A percentile compares a stretch with the other conserved stretches of the same genome.
Evolutionary conservation across 1,140 invertebrate species (phyloP).

Genomic region (Lordiphosa mommai): DNA sequence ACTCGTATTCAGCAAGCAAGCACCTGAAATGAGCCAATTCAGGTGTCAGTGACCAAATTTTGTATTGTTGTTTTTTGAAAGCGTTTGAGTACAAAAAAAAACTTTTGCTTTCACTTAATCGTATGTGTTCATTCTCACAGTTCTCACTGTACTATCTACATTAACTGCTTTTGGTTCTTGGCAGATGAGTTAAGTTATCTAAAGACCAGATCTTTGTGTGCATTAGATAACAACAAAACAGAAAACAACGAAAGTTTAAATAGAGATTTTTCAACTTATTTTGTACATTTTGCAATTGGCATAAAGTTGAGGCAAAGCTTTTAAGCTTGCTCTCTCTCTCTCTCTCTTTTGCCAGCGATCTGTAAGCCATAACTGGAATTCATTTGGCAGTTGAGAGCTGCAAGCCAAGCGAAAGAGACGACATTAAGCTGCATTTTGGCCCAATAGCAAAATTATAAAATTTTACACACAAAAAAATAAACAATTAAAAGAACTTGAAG

Average conservation of each 20-base stretch:
- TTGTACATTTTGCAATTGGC: slow-evolving; percentile 44
- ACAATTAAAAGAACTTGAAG: slow-evolving; percentile 13
- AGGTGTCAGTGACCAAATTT: no score
- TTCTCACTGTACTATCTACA: neutral
- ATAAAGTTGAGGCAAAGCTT: slow-evolving; percentile 43
- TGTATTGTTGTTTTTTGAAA: no score
- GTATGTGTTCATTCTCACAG: neutral
- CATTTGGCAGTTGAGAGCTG: slow-evolving; percentile 38
- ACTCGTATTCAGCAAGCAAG: no score
- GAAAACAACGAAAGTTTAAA: no score
- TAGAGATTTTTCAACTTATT: slow-evolving; percentile 24
- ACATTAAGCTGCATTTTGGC: slow-evolving; percentile 25
- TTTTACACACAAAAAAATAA: neutral
- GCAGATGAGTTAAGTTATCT: slow-evolving; percentile 15
- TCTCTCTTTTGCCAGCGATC: slow-evolving; percentile 13
- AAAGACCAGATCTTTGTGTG: slow-evolving; percentile 27
- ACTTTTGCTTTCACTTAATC: no score
- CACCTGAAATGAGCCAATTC: no score
- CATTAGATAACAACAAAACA: slow-evolving; percentile 29
- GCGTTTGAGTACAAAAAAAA: no score
- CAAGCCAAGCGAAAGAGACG: slow-evolving; percentile 37
- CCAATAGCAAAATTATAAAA: slow-evolving; percentile 13
- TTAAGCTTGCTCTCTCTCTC: slow-evolving; percentile 41
- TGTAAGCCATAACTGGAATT: slow-evolving; percentile 27
- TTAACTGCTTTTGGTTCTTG: neutral